Conservation (phyloP, 2,888 invertebrate species). For the Monoplex corrugatus region DNA sequence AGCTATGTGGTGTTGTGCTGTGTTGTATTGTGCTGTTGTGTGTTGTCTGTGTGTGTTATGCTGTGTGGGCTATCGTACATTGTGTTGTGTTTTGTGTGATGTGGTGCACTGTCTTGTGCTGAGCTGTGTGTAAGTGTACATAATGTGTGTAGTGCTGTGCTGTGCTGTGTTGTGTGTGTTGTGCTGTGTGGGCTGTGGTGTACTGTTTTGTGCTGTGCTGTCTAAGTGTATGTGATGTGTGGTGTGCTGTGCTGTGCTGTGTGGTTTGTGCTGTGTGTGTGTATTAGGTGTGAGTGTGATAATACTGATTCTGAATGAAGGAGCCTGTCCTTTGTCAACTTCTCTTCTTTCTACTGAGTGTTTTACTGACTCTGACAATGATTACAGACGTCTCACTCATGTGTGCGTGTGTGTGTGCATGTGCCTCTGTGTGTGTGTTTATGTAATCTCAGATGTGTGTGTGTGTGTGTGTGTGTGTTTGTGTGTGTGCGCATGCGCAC, state of each 20-base stretch:
- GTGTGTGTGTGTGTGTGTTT: too few species aligned
- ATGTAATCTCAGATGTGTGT: too few species aligned
- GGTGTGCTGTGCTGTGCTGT: neutral
- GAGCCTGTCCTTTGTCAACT: too few species aligned
- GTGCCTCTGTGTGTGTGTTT: too few species aligned
- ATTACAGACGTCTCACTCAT: too few species aligned
- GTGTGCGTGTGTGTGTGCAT: too few species aligned
- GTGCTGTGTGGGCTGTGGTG: neutral
- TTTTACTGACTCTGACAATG: too few species aligned
- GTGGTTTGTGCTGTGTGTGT: neutral
- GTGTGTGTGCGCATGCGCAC: too few species aligned
- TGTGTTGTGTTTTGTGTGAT: too few species aligned
- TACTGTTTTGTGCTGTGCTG: neutral
- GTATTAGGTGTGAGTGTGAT: neutral
- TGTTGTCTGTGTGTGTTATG: neutral
- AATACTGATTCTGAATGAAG: neutral
- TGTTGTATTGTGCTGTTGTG: neutral
- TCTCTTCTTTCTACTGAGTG: too few species aligned
- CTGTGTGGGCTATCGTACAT: neutral
- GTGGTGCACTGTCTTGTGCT: too few species aligned
- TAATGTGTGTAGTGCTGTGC: neutral
- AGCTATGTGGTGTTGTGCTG: neutral
- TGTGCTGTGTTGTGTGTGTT: neutral
- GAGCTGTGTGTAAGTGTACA: neutral
- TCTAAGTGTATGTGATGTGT: neutral